Conservation (phyloP, 1,140 invertebrate species). For the Zophobas morio region DNA sequence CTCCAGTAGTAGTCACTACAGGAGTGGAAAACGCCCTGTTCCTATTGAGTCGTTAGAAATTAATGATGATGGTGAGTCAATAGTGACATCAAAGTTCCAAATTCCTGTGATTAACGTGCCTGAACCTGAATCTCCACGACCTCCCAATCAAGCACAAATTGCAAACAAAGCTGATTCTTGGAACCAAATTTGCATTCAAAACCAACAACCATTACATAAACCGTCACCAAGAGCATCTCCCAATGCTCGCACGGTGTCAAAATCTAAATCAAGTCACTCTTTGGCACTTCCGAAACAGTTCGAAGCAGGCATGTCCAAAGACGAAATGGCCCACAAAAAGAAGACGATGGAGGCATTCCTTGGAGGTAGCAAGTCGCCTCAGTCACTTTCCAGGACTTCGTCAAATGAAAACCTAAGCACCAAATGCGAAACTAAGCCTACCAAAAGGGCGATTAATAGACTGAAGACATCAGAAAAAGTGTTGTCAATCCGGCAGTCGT, state of each 20-base stretch:
- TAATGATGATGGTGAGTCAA: conserved; percentile 65
- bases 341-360: conserved; percentile 88
- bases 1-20: conserved; percentile 50
- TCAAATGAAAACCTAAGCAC: conserved; percentile 48
- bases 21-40: conserved; percentile 9
- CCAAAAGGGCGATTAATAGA: conserved; percentile 68
- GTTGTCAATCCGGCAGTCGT: conserved; percentile 67
- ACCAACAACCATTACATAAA: conserved; percentile 64
- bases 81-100: conserved; percentile 68
- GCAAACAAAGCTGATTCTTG: conserved; percentile 87
- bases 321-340: conserved; percentile 81
- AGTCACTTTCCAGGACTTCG: conserved; percentile 38
- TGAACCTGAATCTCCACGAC: conserved; percentile 65
- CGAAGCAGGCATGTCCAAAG: conserved; percentile 82
- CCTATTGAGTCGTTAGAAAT: conserved; percentile 57
- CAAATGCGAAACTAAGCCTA: conserved; percentile 52
- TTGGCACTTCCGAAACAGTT: conserved; percentile 81
- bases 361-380: conserved; percentile 56
- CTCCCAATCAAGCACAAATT: conserved; percentile 55
- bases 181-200: conserved; percentile 76
- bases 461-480: conserved; percentile 69
- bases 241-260: conserved; percentile 69
- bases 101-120: conserved; percentile 64
- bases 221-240: conserved; percentile 64
- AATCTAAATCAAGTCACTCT: conserved; percentile 81